Evolutionary conservation across 2,888 invertebrate species (phyloP).

Genomic region (Escarpia spicata): DNA sequence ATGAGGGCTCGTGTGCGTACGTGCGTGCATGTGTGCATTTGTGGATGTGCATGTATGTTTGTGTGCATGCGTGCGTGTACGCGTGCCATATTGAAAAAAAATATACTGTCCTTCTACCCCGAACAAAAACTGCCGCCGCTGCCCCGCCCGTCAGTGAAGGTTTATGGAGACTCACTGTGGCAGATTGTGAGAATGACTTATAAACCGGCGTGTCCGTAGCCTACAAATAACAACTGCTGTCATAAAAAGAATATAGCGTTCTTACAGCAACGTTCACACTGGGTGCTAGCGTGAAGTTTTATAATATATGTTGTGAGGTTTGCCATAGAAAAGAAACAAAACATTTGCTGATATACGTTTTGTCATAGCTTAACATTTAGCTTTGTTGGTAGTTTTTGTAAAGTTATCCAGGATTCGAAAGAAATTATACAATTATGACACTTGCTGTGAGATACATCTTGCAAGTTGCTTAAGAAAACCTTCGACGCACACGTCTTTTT

Average conservation of each 20-base stretch:
- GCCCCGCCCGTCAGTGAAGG: too few relatives aligned
- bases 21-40: too few relatives aligned
- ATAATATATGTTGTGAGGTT: neutral
- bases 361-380: neutral
- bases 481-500: neutral
- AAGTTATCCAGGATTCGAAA: neutral
- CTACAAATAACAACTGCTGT: neutral
- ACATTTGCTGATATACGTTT: neutral
- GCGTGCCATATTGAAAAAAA: too few relatives aligned
- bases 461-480: neutral
- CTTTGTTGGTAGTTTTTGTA: neutral
- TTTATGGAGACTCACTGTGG: neutral
- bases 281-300: neutral
- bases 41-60: too few relatives aligned
- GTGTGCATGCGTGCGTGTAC: too few relatives aligned
- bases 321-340: neutral
- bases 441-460: neutral
- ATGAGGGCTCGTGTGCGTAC: too few relatives aligned
- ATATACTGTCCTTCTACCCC: too few relatives aligned
- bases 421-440: neutral
- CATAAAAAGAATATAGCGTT: neutral
- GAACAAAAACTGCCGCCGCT: too few relatives aligned
- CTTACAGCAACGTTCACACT: neutral
- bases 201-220: neutral
- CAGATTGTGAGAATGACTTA: neutral